phyloP scores from a whole-genome alignment of 2,888 invertebrate species.

The Apantesis nais region DNA sequence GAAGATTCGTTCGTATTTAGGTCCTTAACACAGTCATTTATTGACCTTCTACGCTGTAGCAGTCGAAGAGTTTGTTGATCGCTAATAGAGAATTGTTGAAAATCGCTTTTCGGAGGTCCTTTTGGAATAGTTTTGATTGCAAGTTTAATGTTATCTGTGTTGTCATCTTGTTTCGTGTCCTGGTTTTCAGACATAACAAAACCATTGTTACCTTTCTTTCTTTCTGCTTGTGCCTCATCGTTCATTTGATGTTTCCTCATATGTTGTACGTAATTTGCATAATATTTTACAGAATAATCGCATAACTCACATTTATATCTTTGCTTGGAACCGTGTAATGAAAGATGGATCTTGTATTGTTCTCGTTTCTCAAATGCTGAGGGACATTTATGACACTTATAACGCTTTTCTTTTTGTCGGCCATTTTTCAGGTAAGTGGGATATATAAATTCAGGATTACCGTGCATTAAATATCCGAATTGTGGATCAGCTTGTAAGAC shows the following conservation, averaged over 20 bases:
- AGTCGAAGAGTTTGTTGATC: constrained; percentile 87
- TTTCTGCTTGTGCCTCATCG: constrained; percentile 87
- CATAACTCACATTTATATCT: constrained; percentile 93
- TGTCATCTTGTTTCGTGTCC: constrained; percentile 62
- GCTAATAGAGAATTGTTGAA: constrained; percentile 85
- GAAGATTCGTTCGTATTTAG: constrained; percentile 68
- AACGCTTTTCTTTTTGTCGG: constrained; percentile 90
- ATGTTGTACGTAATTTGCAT: constrained; percentile 93
- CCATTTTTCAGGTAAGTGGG: constrained; percentile 91
- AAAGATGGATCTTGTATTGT: constrained; percentile 93
- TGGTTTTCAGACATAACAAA: constrained; percentile 58
- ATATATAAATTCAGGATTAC: constrained; percentile 91
- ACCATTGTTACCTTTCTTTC: constrained; percentile 71
- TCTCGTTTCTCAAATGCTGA: constrained; percentile 94
- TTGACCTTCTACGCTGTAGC: constrained; percentile 83
- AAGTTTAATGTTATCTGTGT: constrained; percentile 70
- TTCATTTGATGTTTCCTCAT: constrained; percentile 91
- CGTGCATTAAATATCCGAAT: constrained; percentile 89
- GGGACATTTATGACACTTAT: constrained; percentile 94
- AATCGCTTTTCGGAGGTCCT: constrained; percentile 74
- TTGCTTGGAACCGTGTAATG: constrained; percentile 93
- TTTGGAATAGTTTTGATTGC: constrained; percentile 82
- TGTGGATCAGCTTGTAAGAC: constrained; percentile 87
- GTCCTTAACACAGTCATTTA: constrained; percentile 70
- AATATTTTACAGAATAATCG: constrained; percentile 95